Percentiles rank a stretch among this genome's conserved stretches.
Evolutionary conservation across 2,888 invertebrate species (phyloP).

Genomic region (Ochropleura plecta): DNA sequence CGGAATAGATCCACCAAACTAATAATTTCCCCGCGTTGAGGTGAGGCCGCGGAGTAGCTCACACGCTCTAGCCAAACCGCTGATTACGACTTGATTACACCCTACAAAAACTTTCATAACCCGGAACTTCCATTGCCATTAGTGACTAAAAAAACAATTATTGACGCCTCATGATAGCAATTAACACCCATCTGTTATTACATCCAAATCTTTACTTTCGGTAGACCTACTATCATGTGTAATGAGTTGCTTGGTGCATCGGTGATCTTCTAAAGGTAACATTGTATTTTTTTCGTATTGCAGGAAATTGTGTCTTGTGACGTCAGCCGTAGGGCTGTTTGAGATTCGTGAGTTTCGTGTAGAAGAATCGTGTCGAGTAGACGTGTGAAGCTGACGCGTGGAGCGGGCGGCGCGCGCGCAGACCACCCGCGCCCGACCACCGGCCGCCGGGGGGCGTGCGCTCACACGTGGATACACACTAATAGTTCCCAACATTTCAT

Average conservation of each 20-base stretch:
- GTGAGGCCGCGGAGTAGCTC: conserved; percentile 81
- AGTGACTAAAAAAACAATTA: conserved; percentile 88
- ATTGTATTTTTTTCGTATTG: conserved; percentile 56
- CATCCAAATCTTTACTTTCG: conserved; percentile 85
- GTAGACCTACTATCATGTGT: conserved; percentile 81
- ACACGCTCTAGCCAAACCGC: conserved; percentile 87
- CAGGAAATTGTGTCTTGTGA: conserved; percentile 73
- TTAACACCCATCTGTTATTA: conserved; percentile 90
- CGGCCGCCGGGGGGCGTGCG: conserved; percentile 79
- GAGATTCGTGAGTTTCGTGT: conserved; percentile 54
- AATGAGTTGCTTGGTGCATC: conserved; percentile 77
- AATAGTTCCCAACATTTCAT: conserved; percentile 66
- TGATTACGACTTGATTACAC: conserved; percentile 89
- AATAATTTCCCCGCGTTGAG: conserved; percentile 83
- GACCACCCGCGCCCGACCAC: conserved; percentile 88
- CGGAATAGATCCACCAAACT: conserved; percentile 81
- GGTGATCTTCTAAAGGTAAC: conserved; percentile 71
- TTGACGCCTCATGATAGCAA: conserved; percentile 89
- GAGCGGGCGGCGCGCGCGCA: conserved; percentile 79
- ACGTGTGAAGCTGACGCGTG: conserved; percentile 87
- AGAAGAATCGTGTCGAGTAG: conserved; percentile 77
- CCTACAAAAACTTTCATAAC: conserved; percentile 88
- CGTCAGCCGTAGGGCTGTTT: conserved; percentile 71
- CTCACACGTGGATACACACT: conserved; percentile 75
- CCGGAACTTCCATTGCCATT: conserved; percentile 88